Evolutionary conservation across 2,113 vertebrate genomes (phyloP).

Genomic region (Megaleporinus macrocephalus): DNA sequence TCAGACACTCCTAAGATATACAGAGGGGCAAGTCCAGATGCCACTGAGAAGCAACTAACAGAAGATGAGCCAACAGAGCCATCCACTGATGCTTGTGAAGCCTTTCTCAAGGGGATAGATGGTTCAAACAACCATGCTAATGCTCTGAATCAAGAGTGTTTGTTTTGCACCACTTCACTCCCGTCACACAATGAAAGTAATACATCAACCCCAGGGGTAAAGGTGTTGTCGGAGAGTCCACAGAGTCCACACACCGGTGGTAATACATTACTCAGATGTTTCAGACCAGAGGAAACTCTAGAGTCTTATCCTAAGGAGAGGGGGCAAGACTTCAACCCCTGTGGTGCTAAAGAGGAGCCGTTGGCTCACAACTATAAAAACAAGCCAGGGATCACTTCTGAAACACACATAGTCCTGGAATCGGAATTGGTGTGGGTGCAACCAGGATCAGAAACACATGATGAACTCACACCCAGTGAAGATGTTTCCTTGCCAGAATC

Average conservation of each 20-base stretch:
- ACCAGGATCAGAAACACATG: slow-evolving; percentile 42
- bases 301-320: background rate
- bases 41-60: background rate
- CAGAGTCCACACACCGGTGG: background rate
- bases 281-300: background rate
- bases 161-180: background rate
- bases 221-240: background rate
- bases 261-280: background rate
- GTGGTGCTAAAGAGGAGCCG: background rate
- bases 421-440: slow-evolving; percentile 48
- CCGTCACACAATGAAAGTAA: background rate
- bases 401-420: slow-evolving; percentile 59
- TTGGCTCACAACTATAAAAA: slow-evolving; percentile 44
- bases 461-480: slow-evolving; percentile 16
- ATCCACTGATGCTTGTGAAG: slow-evolving; percentile 58
- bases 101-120: slow-evolving; percentile 56
- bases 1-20: background rate
- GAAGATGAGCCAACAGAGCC: slow-evolving; percentile 38
- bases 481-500: slow-evolving; percentile 58
- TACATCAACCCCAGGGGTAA: background rate
- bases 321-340: background rate
- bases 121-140: background rate
- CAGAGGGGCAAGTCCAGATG: background rate
- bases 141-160: background rate
- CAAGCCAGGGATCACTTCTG: slow-evolving; percentile 62